These are phyloP conservation scores for Prionace glauca DNA, from an alignment of 2,797 vertebrate species.

Conservation along the genomic window DNA sequence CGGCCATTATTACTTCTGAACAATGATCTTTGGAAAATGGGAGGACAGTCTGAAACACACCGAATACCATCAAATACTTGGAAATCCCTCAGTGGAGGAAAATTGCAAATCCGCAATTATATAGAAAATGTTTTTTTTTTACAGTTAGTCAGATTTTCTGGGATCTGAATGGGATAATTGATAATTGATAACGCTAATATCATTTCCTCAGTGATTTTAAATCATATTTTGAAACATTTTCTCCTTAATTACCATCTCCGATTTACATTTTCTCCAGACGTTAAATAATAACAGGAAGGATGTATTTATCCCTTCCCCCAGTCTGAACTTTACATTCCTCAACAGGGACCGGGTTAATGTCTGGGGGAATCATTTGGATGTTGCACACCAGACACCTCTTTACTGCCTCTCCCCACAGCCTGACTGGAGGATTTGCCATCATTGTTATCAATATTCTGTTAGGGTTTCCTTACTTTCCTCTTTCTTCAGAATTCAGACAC, in stretches of 20 bases:
- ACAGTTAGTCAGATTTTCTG: background rate
- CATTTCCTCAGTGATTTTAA: background rate
- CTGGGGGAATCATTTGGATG: background rate
- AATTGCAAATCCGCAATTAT: background rate
- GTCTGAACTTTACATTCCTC: background rate
- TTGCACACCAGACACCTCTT: background rate
- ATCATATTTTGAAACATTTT: background rate
- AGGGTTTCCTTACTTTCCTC: background rate
- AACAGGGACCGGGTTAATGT: background rate
- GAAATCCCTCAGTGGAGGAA: background rate
- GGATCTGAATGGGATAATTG: background rate
- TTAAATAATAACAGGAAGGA: conserved; percentile 4
- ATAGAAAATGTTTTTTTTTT: background rate
- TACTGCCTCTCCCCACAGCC: background rate
- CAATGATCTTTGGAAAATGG: background rate
- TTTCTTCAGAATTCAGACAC: background rate
- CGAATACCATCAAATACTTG: background rate
- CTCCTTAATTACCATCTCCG: background rate
- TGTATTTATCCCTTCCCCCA: background rate
- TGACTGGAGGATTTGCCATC: background rate
- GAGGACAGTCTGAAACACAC: background rate
- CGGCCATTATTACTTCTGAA: background rate
- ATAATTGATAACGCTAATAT: no score
- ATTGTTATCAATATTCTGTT: background rate
- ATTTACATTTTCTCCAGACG: background rate